Evolutionary conservation across 2,797 vertebrate genomes (phyloP).

Genomic region (Vireo griseus): DNA sequence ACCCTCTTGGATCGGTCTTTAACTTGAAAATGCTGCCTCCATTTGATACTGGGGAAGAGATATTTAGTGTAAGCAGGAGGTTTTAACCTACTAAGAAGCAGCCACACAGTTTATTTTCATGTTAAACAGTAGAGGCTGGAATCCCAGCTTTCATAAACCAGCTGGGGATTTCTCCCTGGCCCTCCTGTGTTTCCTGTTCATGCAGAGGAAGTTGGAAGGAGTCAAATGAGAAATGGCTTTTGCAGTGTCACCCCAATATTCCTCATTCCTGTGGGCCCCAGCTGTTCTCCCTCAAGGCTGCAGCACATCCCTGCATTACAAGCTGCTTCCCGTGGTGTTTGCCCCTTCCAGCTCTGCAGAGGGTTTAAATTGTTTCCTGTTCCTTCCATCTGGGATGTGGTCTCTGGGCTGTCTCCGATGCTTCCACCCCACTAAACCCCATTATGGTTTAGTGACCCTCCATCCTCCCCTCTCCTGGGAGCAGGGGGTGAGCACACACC

Average conservation of each 20-base stretch:
- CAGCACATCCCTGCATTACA: neutral
- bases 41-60: neutral
- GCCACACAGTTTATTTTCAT: accelerated
- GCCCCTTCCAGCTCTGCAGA: neutral
- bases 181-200: neutral
- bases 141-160: neutral
- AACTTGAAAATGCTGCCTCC: neutral
- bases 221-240: neutral
- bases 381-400: slow-evolving; percentile 22
- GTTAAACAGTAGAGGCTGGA: neutral
- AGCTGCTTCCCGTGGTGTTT: neutral
- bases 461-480: neutral
- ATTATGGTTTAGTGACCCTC: neutral
- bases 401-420: neutral
- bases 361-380: neutral
- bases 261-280: neutral
- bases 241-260: neutral
- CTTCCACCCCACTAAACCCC: slow-evolving; percentile 29
- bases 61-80: neutral
- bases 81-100: neutral
- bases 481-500: neutral
- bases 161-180: neutral
- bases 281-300: neutral
- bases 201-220: neutral
- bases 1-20: neutral